A percentile compares a stretch with the other conserved stretches of the same genome.
Evolutionary conservation across 2,797 vertebrate species (phyloP).

Genomic region (Thaleichthys pacificus): DNA sequence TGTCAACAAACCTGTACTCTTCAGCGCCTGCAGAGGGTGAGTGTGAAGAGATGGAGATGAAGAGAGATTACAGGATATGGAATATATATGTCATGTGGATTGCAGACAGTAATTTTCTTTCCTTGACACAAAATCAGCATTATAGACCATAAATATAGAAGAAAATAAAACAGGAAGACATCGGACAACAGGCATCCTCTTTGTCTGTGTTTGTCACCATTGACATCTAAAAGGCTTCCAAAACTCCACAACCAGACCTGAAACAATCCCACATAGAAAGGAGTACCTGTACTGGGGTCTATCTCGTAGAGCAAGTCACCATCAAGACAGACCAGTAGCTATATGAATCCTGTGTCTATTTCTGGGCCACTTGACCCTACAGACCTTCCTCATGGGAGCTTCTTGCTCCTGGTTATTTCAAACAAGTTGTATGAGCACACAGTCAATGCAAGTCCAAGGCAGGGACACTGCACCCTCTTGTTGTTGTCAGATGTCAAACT

Average conservation of each 20-base stretch:
- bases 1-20: constrained; percentile 82
- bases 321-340: constrained; percentile 30
- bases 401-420: constrained; percentile 18
- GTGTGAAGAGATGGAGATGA: not conserved
- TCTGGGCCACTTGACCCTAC: constrained; percentile 25
- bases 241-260: no score
- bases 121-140: no score
- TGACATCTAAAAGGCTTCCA: not conserved
- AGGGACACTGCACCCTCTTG: no score
- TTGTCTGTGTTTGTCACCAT: not conserved
- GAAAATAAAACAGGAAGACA: no score
- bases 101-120: no score
- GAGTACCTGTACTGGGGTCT: constrained; percentile 9
- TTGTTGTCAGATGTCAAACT: no score
- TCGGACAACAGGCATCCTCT: not conserved
- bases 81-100: not conserved
- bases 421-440: constrained; percentile 29
- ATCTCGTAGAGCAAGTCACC: not conserved
- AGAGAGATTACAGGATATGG: not conserved
- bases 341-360: constrained; percentile 52
- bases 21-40: constrained; percentile 73
- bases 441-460: no score
- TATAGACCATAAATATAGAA: no score
- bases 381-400: constrained; percentile 22
- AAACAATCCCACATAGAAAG: constrained; percentile 21